phyloP scores from a whole-genome alignment of 2,888 invertebrate genomes.

The Leptothorax acervorum region DNA sequence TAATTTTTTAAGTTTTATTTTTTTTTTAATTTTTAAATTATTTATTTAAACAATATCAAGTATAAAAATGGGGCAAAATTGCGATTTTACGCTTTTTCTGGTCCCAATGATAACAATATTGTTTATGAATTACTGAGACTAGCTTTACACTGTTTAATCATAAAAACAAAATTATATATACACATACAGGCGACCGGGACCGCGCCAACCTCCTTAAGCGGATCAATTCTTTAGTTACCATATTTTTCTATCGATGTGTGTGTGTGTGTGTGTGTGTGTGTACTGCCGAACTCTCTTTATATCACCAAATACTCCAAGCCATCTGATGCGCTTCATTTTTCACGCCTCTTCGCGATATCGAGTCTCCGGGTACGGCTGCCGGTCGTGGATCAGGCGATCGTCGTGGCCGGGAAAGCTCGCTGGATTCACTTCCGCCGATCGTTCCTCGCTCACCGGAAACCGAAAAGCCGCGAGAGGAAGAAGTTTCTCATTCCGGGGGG shows the following conservation, averaged over 20 bases:
- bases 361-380: neutral
- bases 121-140: too few species aligned
- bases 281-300: neutral
- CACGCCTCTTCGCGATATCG: conserved; percentile 19
- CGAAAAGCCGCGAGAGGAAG: conserved; percentile 34
- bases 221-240: too few species aligned
- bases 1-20: too few species aligned
- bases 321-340: conserved; percentile 1
- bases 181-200: too few species aligned
- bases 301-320: neutral
- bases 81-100: too few species aligned
- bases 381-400: conserved; percentile 29
- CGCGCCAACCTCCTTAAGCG: too few species aligned
- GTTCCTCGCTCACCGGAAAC: conserved; percentile 38
- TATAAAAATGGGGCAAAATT: too few species aligned
- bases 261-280: neutral
- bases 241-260: neutral
- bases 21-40: too few species aligned
- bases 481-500: conserved; percentile 22
- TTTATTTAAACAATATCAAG: too few species aligned
- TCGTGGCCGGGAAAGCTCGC: conserved; percentile 15
- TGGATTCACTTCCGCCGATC: conserved; percentile 39
- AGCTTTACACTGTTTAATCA: too few species aligned
- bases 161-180: too few species aligned
- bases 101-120: too few species aligned